These are phyloP conservation scores for Epinotia ramella DNA, from an alignment of 2,888 invertebrate species.

Conservation along the genomic window DNA sequence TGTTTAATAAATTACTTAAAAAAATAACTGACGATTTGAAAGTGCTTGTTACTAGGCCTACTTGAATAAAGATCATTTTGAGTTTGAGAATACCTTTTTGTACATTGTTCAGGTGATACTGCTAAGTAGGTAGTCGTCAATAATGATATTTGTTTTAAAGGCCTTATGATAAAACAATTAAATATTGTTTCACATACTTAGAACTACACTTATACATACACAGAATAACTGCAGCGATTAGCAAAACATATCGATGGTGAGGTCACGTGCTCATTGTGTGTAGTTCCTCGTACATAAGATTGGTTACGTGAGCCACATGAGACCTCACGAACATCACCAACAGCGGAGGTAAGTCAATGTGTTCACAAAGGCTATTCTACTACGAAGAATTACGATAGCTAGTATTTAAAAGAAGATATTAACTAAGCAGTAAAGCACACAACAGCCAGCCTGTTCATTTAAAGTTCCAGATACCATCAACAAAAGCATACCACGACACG, in stretches of 20 bases:
- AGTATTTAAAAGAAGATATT: not conserved
- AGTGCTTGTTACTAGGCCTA: too few species aligned
- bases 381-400: not conserved
- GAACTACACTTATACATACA: too few species aligned
- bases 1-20: too few species aligned
- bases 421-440: not conserved
- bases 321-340: not conserved
- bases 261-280: not conserved
- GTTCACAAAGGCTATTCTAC: not conserved
- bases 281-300: conserved; percentile 1
- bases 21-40: too few species aligned
- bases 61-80: too few species aligned
- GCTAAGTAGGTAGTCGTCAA: not conserved
- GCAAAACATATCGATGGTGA: not conserved
- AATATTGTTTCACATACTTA: too few species aligned
- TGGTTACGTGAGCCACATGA: not conserved
- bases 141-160: not conserved
- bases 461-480: conserved; percentile 1
- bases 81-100: not conserved
- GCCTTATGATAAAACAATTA: too few species aligned
- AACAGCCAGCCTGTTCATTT: not conserved
- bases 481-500: conserved; percentile 22
- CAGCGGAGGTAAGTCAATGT: not conserved
- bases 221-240: not conserved
- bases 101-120: not conserved